Base-by-base conservation (phyloP, 2,113 vertebrate species). In the Platysteira castanea region DNA sequence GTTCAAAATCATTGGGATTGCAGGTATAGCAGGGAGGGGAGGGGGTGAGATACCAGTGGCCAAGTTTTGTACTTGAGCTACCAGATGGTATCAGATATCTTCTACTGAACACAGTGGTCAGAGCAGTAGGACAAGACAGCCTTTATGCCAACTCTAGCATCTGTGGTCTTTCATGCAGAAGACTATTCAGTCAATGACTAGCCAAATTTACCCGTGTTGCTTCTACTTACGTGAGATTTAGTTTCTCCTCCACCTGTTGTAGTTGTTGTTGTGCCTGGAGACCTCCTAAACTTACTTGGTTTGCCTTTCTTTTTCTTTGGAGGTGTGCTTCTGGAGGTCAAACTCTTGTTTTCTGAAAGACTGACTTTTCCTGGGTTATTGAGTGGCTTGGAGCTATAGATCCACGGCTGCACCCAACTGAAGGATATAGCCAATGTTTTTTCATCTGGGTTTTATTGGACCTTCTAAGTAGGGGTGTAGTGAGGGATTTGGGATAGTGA, bases 371-470 rank as follows among this genome's bases (percentile, higher is more conserved):
- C 52, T 57, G 46, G 57, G 14, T 31, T 54, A 46, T 88, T 80
- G 28, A 0, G 0, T 70, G 33, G 37, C 63, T 86, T 64, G n/a
- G 15, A 15, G 71, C 15, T 47, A 0, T 19, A 59, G 23, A 65
- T 13, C 22, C 23, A 22, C 24, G 57, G 31, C 39, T 73, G 30
- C 26, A 50, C 4, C 1, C 33, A 60, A 7, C 6, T 86, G 75
- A 88, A 65, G 44, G 41, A 56, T 41, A 17, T 13, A 61, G 28
- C 31, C 23, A 50, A 6, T 17, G 13, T 2, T 24, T 84, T 68
- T 69, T 59, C 7, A 4, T 7, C 56, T 77, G 42, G 6, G 4
- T 71, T 75, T n/a, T 35, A 21, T 18, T 63, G 3, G 24, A 22
- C 9, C 28, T 81, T 69, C 46, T 52, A 53, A 61, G 27, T 59